Evolutionary conservation across 2,113 vertebrate genomes (phyloP), one percentile per base, ranked within the genome.

Genomic region (Rhea pennata): DNA sequence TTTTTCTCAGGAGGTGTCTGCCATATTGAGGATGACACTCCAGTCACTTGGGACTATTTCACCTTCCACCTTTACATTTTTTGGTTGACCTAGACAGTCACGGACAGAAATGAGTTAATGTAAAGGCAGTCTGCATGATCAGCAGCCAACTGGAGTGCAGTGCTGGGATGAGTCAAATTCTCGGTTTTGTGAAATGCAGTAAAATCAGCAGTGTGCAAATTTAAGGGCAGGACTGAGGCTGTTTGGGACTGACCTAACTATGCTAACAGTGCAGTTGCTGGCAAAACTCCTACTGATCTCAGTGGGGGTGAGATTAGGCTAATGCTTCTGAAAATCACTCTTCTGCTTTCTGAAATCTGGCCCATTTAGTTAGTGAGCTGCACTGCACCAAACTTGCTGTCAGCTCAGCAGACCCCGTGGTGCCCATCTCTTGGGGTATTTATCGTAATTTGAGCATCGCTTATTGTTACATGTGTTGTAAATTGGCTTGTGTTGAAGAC

Each of bases 111-210:
- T 5, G 42, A n/a, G 42, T 92, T 72, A 69, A 76, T 3, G 48
- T 16, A 15, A 54, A 42, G 59, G 42, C 56, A 33, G 31, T 59
- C 29, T 19, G 29, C 90, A 8, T 8, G 80, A 24, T 21, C 36
- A 26, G 64, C 0, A 10, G 64, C 65, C 0, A 2, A 11, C 0
- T 1, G 26, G 64, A 51, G 65, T 51, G 36, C 0, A 2, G 42
- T 0, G 2, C 82, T 70, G 36, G 36, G 33, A 7, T 29, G 70
- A 90, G 48, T 56, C 78, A 77, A 82, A 66, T 23, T 58, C 75
- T 72, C 6, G 6, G 23, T 50, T 87, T 73, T 15, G 29, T 82
- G 73, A 77, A 62, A 42, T 31, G 65, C 33, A 19, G 65, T 12
- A 36, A 76, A 67, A 84, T 54, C 61, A 64, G 74, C 74, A 71